Conservation (phyloP, 2,113 vertebrate genomes). For the Origma solitaria region DNA sequence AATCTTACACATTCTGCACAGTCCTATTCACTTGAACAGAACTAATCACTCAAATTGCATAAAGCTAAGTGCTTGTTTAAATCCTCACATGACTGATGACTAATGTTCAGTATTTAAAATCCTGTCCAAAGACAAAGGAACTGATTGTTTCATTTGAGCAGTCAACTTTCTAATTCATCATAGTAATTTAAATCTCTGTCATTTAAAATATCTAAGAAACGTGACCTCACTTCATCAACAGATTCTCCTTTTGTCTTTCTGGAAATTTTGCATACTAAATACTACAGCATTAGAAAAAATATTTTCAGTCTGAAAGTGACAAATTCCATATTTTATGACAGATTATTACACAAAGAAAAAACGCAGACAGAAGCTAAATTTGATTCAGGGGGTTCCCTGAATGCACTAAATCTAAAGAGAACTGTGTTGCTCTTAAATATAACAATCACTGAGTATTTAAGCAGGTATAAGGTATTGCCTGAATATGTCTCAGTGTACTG, state of each 20-base stretch:
- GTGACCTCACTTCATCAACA: background rate
- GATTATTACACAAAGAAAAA: background rate
- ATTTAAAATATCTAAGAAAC: background rate
- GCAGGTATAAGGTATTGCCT: background rate
- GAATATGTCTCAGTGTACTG: background rate
- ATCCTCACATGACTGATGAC: constrained; percentile 57
- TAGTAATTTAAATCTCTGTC: background rate
- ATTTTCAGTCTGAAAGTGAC: background rate
- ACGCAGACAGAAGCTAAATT: background rate
- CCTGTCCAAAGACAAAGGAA: constrained; percentile 23
- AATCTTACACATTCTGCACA: background rate
- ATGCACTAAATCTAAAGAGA: background rate
- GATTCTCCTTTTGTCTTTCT: background rate
- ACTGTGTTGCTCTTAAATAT: background rate
- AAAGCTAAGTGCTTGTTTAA: constrained; percentile 60
- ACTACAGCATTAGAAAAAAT: background rate
- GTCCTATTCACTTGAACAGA: constrained; percentile 38
- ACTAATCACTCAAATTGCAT: constrained; percentile 49
- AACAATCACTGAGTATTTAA: background rate
- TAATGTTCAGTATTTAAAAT: constrained; percentile 41
- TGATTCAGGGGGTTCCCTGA: background rate
- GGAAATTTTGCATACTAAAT: background rate
- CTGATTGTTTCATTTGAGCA: constrained; percentile 22
- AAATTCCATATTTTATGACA: background rate
- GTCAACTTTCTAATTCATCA: constrained; percentile 7